These are phyloP conservation scores for Fulica atra DNA, from an alignment of 2,113 vertebrate genomes.

Conservation along the genomic window DNA sequence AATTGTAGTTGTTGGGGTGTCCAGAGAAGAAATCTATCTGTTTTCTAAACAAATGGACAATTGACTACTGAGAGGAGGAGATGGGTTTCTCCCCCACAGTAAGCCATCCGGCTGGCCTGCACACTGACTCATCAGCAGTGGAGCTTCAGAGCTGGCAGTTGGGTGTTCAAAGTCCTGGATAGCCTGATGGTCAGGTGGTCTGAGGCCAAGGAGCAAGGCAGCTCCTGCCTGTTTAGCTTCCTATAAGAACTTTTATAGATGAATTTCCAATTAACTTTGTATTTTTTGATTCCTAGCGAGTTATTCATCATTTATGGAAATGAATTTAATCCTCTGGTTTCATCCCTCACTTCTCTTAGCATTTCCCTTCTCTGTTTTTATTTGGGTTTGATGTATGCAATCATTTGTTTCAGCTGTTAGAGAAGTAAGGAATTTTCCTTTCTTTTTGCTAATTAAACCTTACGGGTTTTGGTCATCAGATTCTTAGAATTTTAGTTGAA, in stretches of 20 bases:
- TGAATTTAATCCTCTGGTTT: neutral
- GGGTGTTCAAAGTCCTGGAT: neutral
- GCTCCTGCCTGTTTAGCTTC: neutral
- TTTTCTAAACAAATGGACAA: neutral
- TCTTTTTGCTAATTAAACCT: neutral
- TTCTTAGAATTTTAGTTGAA: neutral
- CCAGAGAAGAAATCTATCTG: neutral
- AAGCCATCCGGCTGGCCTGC: rapidly evolving
- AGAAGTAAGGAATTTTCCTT: neutral
- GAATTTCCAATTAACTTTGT: neutral
- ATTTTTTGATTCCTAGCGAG: neutral
- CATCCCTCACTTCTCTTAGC: neutral
- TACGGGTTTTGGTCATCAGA: rapidly evolving
- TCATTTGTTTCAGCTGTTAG: neutral
- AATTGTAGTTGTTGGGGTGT: neutral
- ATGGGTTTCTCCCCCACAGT: neutral
- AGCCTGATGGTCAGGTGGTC: neutral
- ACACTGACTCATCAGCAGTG: neutral
- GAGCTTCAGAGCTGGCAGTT: neutral
- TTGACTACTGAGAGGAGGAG: neutral
- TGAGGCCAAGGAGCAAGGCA: neutral
- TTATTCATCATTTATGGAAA: neutral
- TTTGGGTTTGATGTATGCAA: neutral
- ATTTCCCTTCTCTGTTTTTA: neutral
- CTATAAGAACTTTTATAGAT: neutral